Conservation (phyloP, 2,113 vertebrate genomes). For the Alligator sinensis region DNA sequence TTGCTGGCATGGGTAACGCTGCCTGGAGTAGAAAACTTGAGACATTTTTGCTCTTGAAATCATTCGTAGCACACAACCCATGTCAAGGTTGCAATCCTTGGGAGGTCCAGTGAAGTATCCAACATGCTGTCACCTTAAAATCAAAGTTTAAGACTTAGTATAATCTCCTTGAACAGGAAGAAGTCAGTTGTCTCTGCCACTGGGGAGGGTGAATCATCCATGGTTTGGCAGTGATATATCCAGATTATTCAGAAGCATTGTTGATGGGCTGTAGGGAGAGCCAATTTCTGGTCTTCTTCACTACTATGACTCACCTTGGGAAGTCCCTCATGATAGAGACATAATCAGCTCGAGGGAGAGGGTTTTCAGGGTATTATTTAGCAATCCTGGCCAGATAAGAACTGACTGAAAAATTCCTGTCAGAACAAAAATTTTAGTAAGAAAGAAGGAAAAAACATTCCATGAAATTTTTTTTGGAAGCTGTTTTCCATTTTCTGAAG, state of each 20-base stretch:
- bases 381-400: too few relatives aligned
- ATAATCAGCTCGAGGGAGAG: neutral
- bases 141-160: neutral
- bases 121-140: accelerated
- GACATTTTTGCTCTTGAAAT: too few relatives aligned
- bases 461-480: neutral
- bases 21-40: too few relatives aligned
- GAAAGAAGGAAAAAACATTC: neutral
- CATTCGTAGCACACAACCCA: too few relatives aligned
- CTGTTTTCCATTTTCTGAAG: neutral
- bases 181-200: neutral
- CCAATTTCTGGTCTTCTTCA: neutral
- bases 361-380: neutral
- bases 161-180: neutral
- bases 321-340: neutral
- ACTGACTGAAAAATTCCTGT: neutral
- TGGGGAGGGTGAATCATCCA: accelerated
- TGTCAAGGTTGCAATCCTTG: too few relatives aligned
- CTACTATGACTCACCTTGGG: neutral
- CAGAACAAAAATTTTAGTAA: neutral
- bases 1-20: too few relatives aligned
- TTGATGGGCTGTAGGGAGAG: neutral
- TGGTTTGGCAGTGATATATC: neutral
- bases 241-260: neutral
- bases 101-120: neutral